Evolutionary conservation across 2,113 vertebrate species (phyloP).

Genomic region (Marmota flaviventris): DNA sequence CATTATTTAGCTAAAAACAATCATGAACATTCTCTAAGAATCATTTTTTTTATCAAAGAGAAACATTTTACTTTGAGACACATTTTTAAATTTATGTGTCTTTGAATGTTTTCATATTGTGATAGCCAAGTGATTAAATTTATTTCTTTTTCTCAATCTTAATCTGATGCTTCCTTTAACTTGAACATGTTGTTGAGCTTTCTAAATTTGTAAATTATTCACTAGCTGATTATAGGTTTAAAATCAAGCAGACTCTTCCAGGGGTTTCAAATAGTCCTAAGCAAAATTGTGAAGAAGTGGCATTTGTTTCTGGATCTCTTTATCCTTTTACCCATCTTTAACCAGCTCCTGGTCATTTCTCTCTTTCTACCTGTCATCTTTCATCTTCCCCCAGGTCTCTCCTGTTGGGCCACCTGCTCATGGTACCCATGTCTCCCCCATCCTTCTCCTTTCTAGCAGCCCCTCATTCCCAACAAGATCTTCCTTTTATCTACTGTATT

Average conservation of each 20-base stretch:
- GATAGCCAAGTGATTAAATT: neutral
- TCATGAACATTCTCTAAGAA: neutral
- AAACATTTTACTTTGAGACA: neutral
- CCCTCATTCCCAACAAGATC: neutral
- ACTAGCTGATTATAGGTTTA: constrained; percentile 31
- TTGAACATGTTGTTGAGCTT: constrained; percentile 42
- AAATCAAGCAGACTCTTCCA: constrained; percentile 40
- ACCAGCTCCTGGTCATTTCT: neutral
- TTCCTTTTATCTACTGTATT: neutral
- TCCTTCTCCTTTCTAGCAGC: neutral
- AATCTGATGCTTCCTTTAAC: neutral
- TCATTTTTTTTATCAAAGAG: neutral
- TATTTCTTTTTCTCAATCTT: neutral
- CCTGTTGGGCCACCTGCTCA: neutral
- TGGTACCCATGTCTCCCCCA: neutral
- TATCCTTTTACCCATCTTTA: neutral
- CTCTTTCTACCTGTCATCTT: too few relatives aligned
- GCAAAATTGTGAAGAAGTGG: neutral
- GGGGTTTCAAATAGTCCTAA: constrained; percentile 34
- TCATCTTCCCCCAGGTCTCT: neutral
- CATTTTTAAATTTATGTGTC: constrained; percentile 19
- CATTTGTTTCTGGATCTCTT: neutral
- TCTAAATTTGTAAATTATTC: constrained; percentile 65
- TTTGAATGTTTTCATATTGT: constrained; percentile 16
- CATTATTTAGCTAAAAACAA: constrained; percentile 21